Evolutionary conservation across 2,797 vertebrate species (phyloP).

Genomic region (Eulemur rubriventer): DNA sequence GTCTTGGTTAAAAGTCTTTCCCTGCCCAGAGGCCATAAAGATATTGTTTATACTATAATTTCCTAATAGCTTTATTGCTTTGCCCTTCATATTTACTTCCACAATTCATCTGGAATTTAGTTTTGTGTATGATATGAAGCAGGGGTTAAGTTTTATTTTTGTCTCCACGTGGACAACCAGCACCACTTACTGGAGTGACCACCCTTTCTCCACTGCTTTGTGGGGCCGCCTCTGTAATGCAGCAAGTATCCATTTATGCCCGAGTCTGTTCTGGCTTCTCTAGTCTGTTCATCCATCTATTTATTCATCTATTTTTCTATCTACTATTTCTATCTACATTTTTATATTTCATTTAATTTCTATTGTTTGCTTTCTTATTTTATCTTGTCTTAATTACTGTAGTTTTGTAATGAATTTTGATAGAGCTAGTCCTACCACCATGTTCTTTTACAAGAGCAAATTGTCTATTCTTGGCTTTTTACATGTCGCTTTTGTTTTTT

Average conservation of each 20-base stretch:
- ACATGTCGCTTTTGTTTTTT: neutral
- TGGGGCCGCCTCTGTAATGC: neutral
- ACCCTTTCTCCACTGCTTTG: neutral
- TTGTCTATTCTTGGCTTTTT: neutral
- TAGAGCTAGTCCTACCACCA: neutral
- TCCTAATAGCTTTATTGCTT: neutral
- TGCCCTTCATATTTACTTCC: neutral
- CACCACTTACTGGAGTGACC: no score
- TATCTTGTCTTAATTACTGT: neutral
- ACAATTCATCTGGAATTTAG: neutral
- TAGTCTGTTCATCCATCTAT: neutral
- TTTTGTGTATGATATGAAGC: neutral
- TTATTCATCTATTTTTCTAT: neutral
- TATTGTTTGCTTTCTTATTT: neutral
- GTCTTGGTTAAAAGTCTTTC: neutral
- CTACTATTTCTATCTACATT: neutral
- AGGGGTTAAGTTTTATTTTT: neutral
- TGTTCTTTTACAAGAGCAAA: neutral
- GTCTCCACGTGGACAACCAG: neutral
- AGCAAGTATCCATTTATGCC: neutral
- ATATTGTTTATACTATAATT: neutral
- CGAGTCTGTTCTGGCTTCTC: neutral
- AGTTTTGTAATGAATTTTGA: neutral
- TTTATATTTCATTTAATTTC: neutral
- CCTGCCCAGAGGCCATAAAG: neutral